Percentiles rank a stretch among this genome's conserved stretches.
phyloP scores from a whole-genome alignment of 2,888 invertebrate species.

The Philereme vetulata region DNA sequence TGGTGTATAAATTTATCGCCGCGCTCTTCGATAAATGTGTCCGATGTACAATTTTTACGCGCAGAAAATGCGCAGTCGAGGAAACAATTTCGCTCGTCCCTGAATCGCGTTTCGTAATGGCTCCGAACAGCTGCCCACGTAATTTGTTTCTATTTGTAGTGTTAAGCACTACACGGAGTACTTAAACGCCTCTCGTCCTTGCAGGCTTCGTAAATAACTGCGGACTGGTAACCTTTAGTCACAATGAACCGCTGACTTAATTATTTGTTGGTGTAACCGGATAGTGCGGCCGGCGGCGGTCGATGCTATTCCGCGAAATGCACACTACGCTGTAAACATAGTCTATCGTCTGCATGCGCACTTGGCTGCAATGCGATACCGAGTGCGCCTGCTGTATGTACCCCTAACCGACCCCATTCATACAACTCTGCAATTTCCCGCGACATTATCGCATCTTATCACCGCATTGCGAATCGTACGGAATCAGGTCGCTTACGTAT shows the following conservation, averaged over 20 bases:
- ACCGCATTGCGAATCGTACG: constrained; percentile 56
- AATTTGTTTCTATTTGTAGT: constrained; percentile 74
- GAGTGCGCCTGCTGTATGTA: constrained; percentile 48
- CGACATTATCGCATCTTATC: constrained; percentile 45
- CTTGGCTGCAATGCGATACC: constrained; percentile 62
- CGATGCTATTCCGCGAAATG: constrained; percentile 68
- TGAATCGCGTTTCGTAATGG: constrained; percentile 65
- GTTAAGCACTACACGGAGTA: constrained; percentile 48
- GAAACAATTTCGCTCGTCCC: constrained; percentile 65
- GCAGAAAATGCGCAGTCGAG: constrained; percentile 59
- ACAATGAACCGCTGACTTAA: constrained; percentile 74
- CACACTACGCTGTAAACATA: constrained; percentile 61
- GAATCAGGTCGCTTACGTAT: constrained; percentile 61
- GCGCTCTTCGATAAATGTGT: constrained; percentile 66
- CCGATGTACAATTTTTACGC: constrained; percentile 58
- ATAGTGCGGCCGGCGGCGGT: constrained; percentile 54
- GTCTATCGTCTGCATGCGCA: constrained; percentile 62
- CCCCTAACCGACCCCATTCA: constrained; percentile 65
- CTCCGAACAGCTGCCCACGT: constrained; percentile 69
- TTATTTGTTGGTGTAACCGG: constrained; percentile 74
- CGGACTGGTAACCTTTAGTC: constrained; percentile 63
- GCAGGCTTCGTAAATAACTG: constrained; percentile 50
- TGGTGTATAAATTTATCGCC: constrained; percentile 77
- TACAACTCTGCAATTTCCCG: constrained; percentile 58
- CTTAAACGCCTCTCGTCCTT: constrained; percentile 64